Conservation (phyloP, 2,888 invertebrate genomes). For the Hetaerina titia region DNA sequence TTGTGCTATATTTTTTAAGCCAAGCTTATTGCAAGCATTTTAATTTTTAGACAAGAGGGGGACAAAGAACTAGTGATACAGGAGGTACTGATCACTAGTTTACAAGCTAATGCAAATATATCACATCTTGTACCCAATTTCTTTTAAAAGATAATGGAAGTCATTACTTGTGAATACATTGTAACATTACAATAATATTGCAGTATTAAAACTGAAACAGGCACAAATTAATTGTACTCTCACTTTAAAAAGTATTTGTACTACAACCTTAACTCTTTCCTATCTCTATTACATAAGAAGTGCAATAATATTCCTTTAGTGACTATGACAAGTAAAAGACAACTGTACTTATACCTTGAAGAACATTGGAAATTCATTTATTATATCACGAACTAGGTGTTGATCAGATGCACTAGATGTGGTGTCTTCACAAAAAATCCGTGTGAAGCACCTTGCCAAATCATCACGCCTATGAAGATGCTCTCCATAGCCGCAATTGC, state of each 20-base stretch:
- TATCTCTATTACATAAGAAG: background rate
- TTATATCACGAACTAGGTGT: slow-evolving; percentile 87
- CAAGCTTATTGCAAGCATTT: background rate
- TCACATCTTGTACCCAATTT: slow-evolving; percentile 18
- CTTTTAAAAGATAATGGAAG: slow-evolving; percentile 20
- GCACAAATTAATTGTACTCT: slow-evolving; percentile 65
- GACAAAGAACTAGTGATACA: background rate
- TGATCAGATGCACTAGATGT: slow-evolving; percentile 87
- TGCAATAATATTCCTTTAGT: background rate
- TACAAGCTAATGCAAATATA: slow-evolving; percentile 30
- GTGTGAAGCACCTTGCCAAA: slow-evolving; percentile 89
- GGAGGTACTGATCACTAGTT: background rate
- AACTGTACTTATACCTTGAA: slow-evolving; percentile 73
- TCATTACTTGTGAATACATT: slow-evolving; percentile 25
- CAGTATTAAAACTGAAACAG: slow-evolving; percentile 29
- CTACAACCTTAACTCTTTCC: slow-evolving; percentile 22
- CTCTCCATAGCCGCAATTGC: slow-evolving; percentile 89
- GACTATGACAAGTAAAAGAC: background rate
- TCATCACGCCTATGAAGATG: slow-evolving; percentile 90
- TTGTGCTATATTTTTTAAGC: background rate
- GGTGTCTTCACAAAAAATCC: slow-evolving; percentile 91
- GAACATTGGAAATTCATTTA: slow-evolving; percentile 89
- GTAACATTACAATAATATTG: background rate
- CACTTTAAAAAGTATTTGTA: slow-evolving; percentile 49
- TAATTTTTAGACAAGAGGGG: background rate